Percentiles rank a stretch among this genome's conserved stretches.
phyloP scores from a whole-genome alignment of 2,113 vertebrate genomes.

The Pseudopodoces humilis region DNA sequence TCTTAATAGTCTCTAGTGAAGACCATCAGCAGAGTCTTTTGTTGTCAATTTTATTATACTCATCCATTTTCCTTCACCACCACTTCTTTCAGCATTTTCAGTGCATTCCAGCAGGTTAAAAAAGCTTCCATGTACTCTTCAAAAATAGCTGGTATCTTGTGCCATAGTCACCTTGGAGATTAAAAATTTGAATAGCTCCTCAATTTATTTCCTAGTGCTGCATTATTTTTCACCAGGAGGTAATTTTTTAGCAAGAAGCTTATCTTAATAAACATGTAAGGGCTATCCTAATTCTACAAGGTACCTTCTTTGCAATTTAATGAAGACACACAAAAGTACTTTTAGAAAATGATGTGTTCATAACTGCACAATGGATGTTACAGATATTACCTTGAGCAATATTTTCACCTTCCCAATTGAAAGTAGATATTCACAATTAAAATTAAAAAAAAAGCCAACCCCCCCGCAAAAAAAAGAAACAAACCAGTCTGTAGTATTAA shows the following conservation, averaged over 20 bases:
- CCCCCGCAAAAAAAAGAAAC: too few relatives aligned
- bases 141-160: not conserved
- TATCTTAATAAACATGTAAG: conserved; percentile 34
- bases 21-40: not conserved
- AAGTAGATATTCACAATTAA: not conserved
- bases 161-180: conserved; percentile 1
- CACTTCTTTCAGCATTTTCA: not conserved
- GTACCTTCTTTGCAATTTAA: not conserved
- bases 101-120: not conserved
- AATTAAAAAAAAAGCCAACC: not conserved
- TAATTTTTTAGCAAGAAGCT: conserved; percentile 28
- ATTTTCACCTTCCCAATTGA: not conserved
- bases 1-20: conserved; percentile 1
- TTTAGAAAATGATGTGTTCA: not conserved
- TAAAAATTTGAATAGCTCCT: conserved; percentile 23
- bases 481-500: not conserved
- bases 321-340: not conserved
- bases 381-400: not conserved
- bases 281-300: not conserved
- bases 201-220: not conserved
- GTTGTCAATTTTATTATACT: not conserved
- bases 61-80: not conserved
- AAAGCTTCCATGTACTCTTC: not conserved
- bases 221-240: conserved; percentile 9
- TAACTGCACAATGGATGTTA: not conserved